Evolutionary conservation across 2,113 vertebrate genomes (phyloP).

Genomic region (Puffinus mauretanicus): DNA sequence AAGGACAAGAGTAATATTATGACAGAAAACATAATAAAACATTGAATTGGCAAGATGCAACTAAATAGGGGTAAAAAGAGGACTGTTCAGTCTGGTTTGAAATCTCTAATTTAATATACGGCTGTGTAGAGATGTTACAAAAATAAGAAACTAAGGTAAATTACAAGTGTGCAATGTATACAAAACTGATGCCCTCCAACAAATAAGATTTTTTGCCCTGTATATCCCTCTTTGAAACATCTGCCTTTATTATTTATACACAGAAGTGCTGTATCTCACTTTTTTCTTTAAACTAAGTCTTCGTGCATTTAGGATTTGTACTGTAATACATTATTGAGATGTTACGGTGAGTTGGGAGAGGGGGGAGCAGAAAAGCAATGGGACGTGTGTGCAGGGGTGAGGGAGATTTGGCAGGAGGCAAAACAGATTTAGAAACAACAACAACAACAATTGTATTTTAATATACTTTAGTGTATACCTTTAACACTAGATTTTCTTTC

Average conservation of each 20-base stretch:
- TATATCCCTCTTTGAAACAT: neutral
- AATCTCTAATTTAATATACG: slow-evolving; percentile 58
- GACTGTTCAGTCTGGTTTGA: slow-evolving; percentile 64
- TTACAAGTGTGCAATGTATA: neutral
- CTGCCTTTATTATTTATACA: neutral
- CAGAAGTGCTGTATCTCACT: neutral
- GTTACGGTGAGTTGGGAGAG: neutral
- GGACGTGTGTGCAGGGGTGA: neutral
- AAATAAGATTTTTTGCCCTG: slow-evolving; percentile 9
- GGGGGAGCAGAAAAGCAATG: neutral
- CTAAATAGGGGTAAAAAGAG: slow-evolving; percentile 67
- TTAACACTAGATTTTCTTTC: neutral
- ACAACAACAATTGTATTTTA: neutral
- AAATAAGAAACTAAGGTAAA: slow-evolving; percentile 42
- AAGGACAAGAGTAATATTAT: slow-evolving; percentile 74
- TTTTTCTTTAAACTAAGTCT: neutral
- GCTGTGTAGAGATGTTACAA: neutral
- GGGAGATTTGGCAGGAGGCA: neutral
- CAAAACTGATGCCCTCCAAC: neutral
- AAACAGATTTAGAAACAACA: neutral
- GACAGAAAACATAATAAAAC: slow-evolving; percentile 76
- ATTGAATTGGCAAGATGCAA: slow-evolving; percentile 64
- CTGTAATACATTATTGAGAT: neutral
- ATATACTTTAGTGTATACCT: neutral
- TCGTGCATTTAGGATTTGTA: neutral